Conservation (phyloP, 2,113 vertebrate species). For the Sinocyclocheilus anophthalmus region DNA sequence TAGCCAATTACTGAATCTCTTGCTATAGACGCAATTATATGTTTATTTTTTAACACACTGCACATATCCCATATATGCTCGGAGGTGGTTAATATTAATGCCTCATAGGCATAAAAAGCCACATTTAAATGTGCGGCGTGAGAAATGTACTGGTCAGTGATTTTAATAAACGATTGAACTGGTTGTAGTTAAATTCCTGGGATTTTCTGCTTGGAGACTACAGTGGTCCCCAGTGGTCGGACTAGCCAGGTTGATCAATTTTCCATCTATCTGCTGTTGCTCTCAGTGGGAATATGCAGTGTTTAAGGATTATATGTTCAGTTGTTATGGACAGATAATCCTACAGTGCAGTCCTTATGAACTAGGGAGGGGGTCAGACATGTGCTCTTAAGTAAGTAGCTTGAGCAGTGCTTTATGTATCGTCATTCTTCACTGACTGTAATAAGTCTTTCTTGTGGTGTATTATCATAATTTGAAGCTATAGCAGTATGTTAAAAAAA, state of each 20-base stretch:
- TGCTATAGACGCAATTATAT: conserved; percentile 34
- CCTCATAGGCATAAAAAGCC: neutral
- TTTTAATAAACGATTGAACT: neutral
- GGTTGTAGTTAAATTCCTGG: conserved; percentile 26
- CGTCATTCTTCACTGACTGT: neutral
- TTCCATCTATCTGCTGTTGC: conserved; percentile 42
- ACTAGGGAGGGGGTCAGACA: conserved; percentile 8
- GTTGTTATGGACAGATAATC: neutral
- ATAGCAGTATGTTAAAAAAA: neutral
- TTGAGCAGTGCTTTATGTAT: neutral
- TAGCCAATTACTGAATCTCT: conserved; percentile 56
- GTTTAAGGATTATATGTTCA: conserved; percentile 40
- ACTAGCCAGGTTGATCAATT: conserved; percentile 22
- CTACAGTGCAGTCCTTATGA: neutral
- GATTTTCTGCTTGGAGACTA: conserved; percentile 16
- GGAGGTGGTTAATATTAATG: conserved; percentile 29
- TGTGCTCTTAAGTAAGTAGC: conserved; percentile 4
- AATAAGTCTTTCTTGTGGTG: neutral
- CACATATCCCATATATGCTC: neutral
- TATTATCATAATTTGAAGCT: too few relatives aligned
- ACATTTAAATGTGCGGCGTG: conserved; percentile 3
- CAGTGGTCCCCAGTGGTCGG: conserved; percentile 19
- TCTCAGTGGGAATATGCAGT: conserved; percentile 18
- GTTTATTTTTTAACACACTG: conserved; percentile 45
- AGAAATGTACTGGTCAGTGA: conserved; percentile 7